Evolutionary conservation across 2,797 vertebrate species (phyloP).

Genomic region (Sardinella longiceps): DNA sequence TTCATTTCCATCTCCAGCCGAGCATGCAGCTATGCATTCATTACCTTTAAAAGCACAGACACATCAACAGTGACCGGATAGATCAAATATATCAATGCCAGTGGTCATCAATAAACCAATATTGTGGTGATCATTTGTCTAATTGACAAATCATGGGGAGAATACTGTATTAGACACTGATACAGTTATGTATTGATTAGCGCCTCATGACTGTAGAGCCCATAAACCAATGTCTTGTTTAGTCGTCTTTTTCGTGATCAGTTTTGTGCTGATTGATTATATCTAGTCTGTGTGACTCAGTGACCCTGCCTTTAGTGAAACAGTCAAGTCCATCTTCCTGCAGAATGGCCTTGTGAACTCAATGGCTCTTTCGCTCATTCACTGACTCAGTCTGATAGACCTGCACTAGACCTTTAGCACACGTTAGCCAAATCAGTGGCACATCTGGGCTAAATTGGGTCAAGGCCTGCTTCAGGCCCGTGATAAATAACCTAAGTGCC

Average conservation of each 20-base stretch:
- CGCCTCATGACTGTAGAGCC: neutral
- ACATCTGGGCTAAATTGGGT: neutral
- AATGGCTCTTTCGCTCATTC: neutral
- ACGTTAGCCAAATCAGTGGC: no score
- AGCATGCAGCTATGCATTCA: neutral
- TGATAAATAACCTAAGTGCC: neutral
- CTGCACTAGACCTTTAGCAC: no score
- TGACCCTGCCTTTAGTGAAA: neutral
- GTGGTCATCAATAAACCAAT: neutral
- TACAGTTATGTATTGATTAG: neutral
- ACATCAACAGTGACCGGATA: neutral
- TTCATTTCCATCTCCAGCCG: neutral
- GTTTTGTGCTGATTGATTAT: neutral
- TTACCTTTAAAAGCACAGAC: neutral
- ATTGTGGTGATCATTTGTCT: neutral
- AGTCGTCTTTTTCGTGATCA: neutral
- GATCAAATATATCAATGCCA: neutral
- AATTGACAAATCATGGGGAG: neutral
- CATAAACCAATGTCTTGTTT: neutral
- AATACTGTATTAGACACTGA: neutral
- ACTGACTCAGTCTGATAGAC: no score
- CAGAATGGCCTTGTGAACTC: neutral
- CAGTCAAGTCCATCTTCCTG: neutral
- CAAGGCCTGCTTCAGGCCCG: no score
- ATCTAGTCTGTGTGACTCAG: neutral